phyloP scores from a whole-genome alignment of 2,797 vertebrate genomes.

The Naso thynnoides region DNA sequence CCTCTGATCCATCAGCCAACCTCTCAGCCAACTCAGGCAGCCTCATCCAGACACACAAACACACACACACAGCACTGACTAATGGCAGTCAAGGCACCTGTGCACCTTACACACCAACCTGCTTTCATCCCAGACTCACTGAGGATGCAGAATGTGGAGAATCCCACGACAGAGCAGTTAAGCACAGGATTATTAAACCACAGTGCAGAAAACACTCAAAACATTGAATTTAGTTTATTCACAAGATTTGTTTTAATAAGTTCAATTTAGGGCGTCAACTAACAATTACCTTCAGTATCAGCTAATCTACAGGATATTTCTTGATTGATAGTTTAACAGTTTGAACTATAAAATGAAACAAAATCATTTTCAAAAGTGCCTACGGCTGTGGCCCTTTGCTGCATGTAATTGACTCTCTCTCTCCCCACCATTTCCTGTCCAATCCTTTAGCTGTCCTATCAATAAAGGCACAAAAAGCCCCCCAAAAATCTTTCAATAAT shows the following conservation, averaged over 20 bases:
- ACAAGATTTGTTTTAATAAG: not conserved
- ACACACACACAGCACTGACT: conserved; percentile 82
- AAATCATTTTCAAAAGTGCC: not conserved
- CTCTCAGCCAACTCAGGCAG: conserved; percentile 64
- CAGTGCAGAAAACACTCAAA: not conserved
- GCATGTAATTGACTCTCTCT: too few species aligned
- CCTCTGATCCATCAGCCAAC: conserved; percentile 96
- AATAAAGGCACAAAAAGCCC: too few species aligned
- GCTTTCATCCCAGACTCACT: conserved; percentile 84
- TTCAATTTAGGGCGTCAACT: not conserved
- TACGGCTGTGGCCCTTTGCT: too few species aligned
- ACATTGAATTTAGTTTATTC: not conserved
- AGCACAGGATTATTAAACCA: conserved; percentile 7
- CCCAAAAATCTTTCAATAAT: not conserved
- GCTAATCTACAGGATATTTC: not conserved
- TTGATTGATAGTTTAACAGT: not conserved
- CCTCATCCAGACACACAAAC: conserved; percentile 52
- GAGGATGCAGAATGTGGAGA: conserved; percentile 42
- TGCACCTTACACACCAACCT: conserved; percentile 85
- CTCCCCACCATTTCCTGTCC: too few species aligned
- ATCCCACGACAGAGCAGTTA: conserved; percentile 14
- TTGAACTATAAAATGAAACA: not conserved
- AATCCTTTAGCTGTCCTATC: too few species aligned
- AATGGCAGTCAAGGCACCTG: conserved; percentile 89
- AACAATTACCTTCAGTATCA: not conserved